These are phyloP conservation scores for Neelides folsomi DNA, from an alignment of 2,888 invertebrate genomes.

Conservation along the genomic window DNA sequence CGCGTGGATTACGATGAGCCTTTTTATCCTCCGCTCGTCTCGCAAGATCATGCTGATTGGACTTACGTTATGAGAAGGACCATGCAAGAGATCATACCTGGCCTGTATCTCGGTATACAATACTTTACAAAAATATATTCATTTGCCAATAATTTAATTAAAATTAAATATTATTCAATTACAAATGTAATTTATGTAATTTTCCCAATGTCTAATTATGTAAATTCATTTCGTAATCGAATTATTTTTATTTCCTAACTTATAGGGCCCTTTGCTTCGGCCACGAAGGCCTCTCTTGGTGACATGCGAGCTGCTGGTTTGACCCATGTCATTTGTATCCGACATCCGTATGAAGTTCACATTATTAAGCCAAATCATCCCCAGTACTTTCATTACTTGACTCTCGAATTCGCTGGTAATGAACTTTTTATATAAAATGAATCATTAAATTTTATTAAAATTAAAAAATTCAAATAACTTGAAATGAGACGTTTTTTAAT, in stretches of 20 bases:
- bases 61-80: conserved; percentile 38
- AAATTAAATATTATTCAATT: too few species aligned
- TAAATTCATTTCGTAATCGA: background rate
- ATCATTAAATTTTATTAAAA: too few species aligned
- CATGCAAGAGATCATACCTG: conserved; percentile 53
- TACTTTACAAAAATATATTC: background rate
- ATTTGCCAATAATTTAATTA: too few species aligned
- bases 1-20: too few species aligned
- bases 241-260: background rate
- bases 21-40: conserved; percentile 5
- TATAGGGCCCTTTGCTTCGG: conserved; percentile 24
- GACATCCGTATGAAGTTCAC: conserved; percentile 49
- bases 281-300: conserved; percentile 11
- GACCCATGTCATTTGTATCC: conserved; percentile 54
- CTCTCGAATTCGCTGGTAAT: conserved; percentile 24
- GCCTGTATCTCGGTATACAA: conserved; percentile 47
- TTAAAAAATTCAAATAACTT: too few species aligned
- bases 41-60: conserved; percentile 34
- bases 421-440: too few species aligned
- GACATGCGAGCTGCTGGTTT: conserved; percentile 39
- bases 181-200: too few species aligned
- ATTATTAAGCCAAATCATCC: conserved; percentile 52
- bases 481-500: too few species aligned
- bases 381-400: conserved; percentile 46
- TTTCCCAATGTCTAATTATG: too few species aligned